Percentiles rank a stretch among this genome's conserved stretches.
These are phyloP conservation scores for Phymastichus coffea DNA, from an alignment of 1,140 invertebrate species.

Conservation along the genomic window DNA sequence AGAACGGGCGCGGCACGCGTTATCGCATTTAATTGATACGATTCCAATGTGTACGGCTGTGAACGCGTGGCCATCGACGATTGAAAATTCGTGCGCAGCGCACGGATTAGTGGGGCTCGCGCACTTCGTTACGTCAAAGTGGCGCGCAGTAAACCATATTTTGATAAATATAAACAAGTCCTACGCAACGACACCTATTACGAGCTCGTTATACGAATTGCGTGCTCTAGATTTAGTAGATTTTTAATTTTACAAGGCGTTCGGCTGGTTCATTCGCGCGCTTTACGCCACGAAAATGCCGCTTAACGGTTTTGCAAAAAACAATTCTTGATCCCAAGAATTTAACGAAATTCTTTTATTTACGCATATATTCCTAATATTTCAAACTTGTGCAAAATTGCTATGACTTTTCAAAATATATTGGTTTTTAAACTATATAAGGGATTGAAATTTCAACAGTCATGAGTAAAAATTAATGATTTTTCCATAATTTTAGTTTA, in stretches of 20 bases:
- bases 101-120: background rate
- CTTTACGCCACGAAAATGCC: background rate
- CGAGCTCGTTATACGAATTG: background rate
- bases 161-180: conserved; percentile 12
- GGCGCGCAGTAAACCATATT: background rate
- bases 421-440: too few relatives aligned
- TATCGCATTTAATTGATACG: background rate
- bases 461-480: too few relatives aligned
- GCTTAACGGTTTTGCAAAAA: too few relatives aligned
- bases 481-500: too few relatives aligned
- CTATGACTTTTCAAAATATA: too few relatives aligned
- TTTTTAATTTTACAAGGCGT: background rate
- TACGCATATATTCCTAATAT: too few relatives aligned
- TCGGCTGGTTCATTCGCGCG: background rate
- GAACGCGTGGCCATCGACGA: too few relatives aligned
- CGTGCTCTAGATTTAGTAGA: background rate
- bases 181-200: conserved; percentile 6
- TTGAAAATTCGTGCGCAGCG: too few relatives aligned
- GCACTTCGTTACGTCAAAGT: conserved; percentile 3
- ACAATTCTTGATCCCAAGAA: too few relatives aligned
- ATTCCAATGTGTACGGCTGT: background rate
- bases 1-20: background rate
- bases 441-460: too few relatives aligned
- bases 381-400: too few relatives aligned
- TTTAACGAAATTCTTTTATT: too few relatives aligned